Conservation (phyloP, 92 coral and sea anemone genomes). For the Metridium senile region DNA sequence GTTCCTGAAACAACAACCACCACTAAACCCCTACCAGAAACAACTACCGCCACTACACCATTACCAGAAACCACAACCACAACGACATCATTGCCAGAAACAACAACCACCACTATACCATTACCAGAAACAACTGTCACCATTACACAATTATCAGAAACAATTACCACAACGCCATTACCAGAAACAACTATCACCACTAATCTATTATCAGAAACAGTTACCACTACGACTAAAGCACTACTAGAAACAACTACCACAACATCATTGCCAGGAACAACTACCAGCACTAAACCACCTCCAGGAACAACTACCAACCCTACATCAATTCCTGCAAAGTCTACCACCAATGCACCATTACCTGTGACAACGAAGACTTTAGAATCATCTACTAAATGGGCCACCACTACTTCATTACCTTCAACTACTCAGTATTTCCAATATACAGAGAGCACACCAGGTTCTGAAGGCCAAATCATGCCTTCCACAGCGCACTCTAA, state of each 20-base stretch:
- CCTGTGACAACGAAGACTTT: neutral
- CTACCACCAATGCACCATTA: neutral
- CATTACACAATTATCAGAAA: neutral
- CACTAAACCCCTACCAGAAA: neutral
- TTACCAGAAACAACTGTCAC: neutral
- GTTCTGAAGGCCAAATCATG: conserved; percentile 21
- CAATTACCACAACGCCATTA: neutral
- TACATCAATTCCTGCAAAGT: neutral
- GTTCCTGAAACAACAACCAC: neutral
- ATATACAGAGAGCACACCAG: conserved; percentile 27
- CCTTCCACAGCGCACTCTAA: neutral
- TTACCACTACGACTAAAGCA: neutral
- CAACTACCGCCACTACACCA: neutral
- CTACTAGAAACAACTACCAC: neutral
- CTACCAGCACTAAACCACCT: neutral
- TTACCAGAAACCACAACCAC: neutral
- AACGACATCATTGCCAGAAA: neutral
- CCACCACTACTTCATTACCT: conserved; percentile 3
- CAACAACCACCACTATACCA: neutral
- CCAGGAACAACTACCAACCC: neutral
- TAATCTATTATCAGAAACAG: neutral
- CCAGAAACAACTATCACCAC: neutral
- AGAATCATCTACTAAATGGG: neutral
- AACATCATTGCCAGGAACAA: neutral
- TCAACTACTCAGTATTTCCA: neutral